Base-by-base conservation (phyloP, 2,888 invertebrate genomes). In the Cheilosia soror region DNA sequence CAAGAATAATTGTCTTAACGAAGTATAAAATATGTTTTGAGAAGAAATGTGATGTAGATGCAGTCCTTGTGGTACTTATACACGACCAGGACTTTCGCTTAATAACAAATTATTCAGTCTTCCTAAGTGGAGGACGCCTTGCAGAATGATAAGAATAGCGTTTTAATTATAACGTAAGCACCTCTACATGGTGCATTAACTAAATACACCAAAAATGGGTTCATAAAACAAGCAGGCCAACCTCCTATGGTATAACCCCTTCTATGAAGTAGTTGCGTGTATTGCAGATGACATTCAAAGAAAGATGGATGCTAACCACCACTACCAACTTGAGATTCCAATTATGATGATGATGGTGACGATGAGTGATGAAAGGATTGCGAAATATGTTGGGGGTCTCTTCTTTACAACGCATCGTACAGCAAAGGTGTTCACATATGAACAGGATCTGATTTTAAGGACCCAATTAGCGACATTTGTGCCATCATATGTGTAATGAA, bases 391-490 rank as follows among this genome's bases (percentile, higher is more conserved):
- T 81, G 72, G 69, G 76, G 81, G 66, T 66, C 51, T 72, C 81
- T 76, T 75, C 84, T 81, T 80, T 85, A 76, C 76, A 81, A 68
- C 66, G 31, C 76, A 81, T 57, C 66, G 25, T 72, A 71, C 65
- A 69, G 40, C 65, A 63, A 73, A 68, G 65, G 76, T 76, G 76
- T 85, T 85, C 84, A 62, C 66, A 80, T 71, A 71, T 85, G 75
- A 76, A 81, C 73, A 79, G 85, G 65, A 87, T 84, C 76, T 83
- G 81, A 86, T 83, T 87, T 88, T 88, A 87, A 88, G 88, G 87
- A 88, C 88, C 88, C 88, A 88, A 88, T 88, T 88, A 88, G 88
- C 87, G 88, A 87, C 87, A 87, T 88, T 88, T 87, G 87, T 87
- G 87, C 66, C 81, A 68, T 77, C 76, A 73, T 63, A 72, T 60